Evolutionary conservation across 2,113 vertebrate genomes (phyloP).

Genomic region (Prunella fulvescens): DNA sequence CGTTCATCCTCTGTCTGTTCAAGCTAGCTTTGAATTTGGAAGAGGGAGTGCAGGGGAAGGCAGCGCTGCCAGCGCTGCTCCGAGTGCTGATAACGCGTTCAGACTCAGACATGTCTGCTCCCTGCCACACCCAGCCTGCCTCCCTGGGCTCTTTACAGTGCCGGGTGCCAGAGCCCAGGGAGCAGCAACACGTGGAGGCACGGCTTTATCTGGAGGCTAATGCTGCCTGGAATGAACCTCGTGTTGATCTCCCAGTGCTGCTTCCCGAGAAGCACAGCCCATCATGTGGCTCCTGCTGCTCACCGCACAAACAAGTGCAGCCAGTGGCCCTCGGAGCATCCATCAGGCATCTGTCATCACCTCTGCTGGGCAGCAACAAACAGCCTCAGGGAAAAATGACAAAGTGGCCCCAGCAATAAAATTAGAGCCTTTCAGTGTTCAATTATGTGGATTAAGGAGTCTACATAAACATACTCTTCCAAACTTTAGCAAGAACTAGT

Average conservation of each 20-base stretch:
- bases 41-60: neutral
- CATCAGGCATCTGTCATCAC: neutral
- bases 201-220: neutral
- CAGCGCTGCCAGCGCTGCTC: neutral
- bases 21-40: neutral
- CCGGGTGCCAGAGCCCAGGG: neutral
- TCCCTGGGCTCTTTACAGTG: neutral
- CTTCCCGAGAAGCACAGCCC: neutral
- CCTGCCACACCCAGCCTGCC: neutral
- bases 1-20: neutral
- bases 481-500: neutral
- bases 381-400: neutral
- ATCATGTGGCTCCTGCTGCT: neutral
- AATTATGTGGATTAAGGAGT: neutral
- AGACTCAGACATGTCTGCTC: neutral
- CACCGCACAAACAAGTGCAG: neutral
- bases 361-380: neutral
- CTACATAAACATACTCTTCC: neutral
- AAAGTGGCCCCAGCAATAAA: neutral
- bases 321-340: neutral
- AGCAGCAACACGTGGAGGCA: neutral
- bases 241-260: neutral
- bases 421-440: neutral
- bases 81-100: fast-evolving
- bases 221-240: neutral